These are phyloP conservation scores for Dysmachus trigonus DNA, from an alignment of 2,888 invertebrate species.

Conservation along the genomic window DNA sequence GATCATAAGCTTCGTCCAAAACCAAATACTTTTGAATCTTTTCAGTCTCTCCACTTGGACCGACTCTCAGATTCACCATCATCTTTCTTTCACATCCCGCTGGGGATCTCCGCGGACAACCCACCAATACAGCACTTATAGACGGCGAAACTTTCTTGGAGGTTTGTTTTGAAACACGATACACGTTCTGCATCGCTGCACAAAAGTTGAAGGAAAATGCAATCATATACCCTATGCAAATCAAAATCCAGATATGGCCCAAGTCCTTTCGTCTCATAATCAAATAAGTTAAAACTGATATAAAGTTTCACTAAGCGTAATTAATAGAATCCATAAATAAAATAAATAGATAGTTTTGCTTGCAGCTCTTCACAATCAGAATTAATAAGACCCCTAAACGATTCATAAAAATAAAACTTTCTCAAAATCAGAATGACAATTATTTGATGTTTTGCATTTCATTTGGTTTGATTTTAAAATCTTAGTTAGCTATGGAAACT, in stretches of 20 bases:
- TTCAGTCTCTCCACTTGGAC: slow-evolving; percentile 51
- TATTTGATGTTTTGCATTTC: neutral
- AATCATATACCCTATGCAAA: neutral
- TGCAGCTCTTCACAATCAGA: neutral
- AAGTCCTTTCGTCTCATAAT: neutral
- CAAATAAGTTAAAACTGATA: neutral
- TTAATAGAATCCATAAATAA: neutral
- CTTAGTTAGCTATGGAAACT: neutral
- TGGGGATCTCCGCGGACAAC: slow-evolving; percentile 50
- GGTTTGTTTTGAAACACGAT: slow-evolving; percentile 3
- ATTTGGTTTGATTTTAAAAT: neutral
- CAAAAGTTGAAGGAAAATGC: neutral
- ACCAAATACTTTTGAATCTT: slow-evolving; percentile 53
- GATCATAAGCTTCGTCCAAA: slow-evolving; percentile 55
- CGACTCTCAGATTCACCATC: slow-evolving; percentile 54
- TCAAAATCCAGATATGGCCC: neutral
- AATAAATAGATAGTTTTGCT: neutral
- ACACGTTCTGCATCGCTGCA: neutral
- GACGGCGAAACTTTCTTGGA: slow-evolving; percentile 43
- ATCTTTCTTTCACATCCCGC: slow-evolving; percentile 52
- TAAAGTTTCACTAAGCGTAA: neutral
- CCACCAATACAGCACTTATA: slow-evolving; percentile 53
- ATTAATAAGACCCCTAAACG: neutral
- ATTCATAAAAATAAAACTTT: slow-evolving; percentile 6
- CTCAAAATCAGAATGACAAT: neutral